Conservation (phyloP, 2,113 vertebrate genomes). For the Elachura formosa region DNA sequence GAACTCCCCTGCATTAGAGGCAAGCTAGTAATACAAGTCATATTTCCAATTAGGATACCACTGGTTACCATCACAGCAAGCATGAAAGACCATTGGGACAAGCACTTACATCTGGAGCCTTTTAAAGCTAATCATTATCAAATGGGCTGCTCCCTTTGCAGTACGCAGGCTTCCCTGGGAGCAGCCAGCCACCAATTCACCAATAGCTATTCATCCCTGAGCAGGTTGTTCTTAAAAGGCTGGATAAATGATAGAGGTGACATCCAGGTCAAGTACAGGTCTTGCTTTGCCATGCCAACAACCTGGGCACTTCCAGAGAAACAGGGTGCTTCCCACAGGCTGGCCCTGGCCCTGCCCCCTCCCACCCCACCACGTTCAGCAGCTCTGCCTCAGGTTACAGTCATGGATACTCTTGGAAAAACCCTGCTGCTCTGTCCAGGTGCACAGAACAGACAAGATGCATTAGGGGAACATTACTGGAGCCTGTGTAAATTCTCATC, state of each 20-base stretch:
- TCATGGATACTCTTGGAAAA: background rate
- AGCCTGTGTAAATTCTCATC: background rate
- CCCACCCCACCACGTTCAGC: background rate
- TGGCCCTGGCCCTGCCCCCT: too few species aligned
- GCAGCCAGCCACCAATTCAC: background rate
- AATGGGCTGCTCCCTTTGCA: background rate
- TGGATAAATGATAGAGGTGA: background rate
- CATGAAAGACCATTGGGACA: background rate
- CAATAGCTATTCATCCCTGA: background rate
- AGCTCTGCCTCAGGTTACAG: background rate
- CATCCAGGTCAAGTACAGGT: background rate
- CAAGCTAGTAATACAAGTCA: background rate
- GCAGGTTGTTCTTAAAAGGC: background rate
- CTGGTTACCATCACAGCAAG: background rate
- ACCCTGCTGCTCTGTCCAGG: background rate
- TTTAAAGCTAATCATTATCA: background rate
- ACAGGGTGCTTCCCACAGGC: background rate
- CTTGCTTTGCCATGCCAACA: background rate
- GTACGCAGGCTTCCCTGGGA: background rate
- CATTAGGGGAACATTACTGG: background rate
- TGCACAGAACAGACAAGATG: background rate
- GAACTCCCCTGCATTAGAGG: background rate
- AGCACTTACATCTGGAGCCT: background rate
- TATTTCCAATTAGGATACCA: background rate
- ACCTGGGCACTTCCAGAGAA: background rate